Conservation (phyloP, 2,888 invertebrate species). For the Tiliacea aurago region DNA sequence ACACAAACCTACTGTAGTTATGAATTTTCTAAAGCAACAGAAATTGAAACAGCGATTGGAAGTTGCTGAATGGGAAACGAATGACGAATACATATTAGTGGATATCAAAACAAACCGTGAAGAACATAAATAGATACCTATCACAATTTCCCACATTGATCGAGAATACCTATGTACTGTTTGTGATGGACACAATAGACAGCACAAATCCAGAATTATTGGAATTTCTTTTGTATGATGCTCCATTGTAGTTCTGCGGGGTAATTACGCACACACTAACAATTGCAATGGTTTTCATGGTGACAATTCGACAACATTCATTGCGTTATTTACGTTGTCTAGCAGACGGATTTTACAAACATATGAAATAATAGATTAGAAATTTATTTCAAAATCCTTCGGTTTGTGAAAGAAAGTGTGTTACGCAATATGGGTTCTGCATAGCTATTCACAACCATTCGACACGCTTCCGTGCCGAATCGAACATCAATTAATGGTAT, state of each 20-base stretch:
- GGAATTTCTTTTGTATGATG: constrained; percentile 13
- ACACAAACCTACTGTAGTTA: no score
- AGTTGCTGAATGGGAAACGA: no score
- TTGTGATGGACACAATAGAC: neutral
- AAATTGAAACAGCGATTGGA: no score
- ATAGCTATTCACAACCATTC: no score
- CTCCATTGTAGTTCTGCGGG: constrained; percentile 4
- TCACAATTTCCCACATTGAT: neutral
- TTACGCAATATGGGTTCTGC: neutral
- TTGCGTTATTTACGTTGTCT: neutral
- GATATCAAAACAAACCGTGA: no score
- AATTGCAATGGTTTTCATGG: neutral
- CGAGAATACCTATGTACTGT: neutral
- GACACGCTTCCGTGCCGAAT: no score
- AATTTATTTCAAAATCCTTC: neutral
- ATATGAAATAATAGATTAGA: neutral
- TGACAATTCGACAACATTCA: neutral
- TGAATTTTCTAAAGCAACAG: no score
- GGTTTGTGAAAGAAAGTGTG: neutral
- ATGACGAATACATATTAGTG: no score
- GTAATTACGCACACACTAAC: neutral
- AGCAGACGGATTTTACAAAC: neutral
- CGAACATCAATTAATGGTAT: no score
- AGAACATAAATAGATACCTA: no score
- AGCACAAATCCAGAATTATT: constrained; percentile 13